Evolutionary conservation across 2,797 vertebrate genomes (phyloP), one percentile per base, ranked within the genome.

Genomic region (Crypturellus tataupa): DNA sequence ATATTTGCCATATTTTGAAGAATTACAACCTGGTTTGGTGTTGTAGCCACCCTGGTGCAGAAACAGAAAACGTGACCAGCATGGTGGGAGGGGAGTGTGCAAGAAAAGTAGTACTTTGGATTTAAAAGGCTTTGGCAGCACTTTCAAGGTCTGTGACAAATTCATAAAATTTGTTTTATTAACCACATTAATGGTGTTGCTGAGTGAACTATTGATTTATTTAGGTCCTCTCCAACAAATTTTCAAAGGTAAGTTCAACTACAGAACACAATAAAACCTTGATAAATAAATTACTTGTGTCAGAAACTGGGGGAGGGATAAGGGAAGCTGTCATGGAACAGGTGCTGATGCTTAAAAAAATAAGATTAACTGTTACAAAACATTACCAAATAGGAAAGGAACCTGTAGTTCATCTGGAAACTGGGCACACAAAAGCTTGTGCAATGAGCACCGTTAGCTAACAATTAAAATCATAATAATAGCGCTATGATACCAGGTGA

Each of bases 161-260:
- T 91, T 67, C 56, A 90, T 89, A 91, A 85, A 87, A 86, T 78
- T 60, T 91, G 9, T 46, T 96, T 97, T 89, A 95, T 93, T 94
- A 90, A 76, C 33, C 55, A 80, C 37, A 71, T 90, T 94, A 91
- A 89, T 12, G 58, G 58, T 59, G 70, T 21, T 89, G 94, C 44
- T 86, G 76, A 95, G 68, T 85, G 88, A 88, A 47, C 71, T 55
- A 81, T 25, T 96, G 92, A 80, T 88, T 95, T 95, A 94, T 95
- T 94, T 85, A 82, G 58, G 89, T 77, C 68, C 79, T 85, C 88
- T 89, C 46, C 27, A 58, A 63, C 49, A 86, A 46, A 37, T 89
- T 97, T 95, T 71, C 72, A 87, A 91, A 78, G 59, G 33, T 67
- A 80, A 70, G 35, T 80, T 82, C 69, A 69, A 72, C 84, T 86